Percentiles rank a stretch among this genome's conserved stretches.
Conservation (phyloP, 2,797 vertebrate species). For the Sebastes variabilis region DNA sequence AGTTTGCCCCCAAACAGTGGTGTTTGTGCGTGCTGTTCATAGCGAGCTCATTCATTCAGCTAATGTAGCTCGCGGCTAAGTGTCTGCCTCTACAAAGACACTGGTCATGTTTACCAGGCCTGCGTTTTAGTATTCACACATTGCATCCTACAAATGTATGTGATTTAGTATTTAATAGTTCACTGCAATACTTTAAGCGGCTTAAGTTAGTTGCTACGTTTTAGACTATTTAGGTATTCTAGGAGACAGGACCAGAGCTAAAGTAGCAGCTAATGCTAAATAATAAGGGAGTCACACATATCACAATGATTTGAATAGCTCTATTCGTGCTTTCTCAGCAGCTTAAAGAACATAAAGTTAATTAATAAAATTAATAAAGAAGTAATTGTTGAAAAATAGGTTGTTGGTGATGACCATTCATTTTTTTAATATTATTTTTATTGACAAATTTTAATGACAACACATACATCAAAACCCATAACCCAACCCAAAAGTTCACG, state of each 20-base stretch:
- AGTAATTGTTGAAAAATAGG: not conserved
- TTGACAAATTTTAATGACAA: no score
- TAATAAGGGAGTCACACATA: not conserved
- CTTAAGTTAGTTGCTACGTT: no score
- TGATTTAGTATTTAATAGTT: accelerated
- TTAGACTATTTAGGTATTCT: not conserved
- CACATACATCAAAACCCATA: no score
- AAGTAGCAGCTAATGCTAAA: not conserved
- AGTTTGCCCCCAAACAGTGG: accelerated
- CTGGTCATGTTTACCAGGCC: accelerated
- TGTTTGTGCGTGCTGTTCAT: not conserved
- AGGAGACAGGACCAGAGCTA: accelerated
- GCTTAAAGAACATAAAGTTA: not conserved
- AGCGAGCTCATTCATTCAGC: slow-evolving; percentile 30
- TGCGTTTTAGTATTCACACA: accelerated
- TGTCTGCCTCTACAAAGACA: not conserved
- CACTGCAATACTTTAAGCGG: accelerated
- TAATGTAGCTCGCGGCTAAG: slow-evolving; percentile 15
- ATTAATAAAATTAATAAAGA: no score
- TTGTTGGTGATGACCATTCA: no score
- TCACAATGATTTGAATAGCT: no score
- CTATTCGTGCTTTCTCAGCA: accelerated
- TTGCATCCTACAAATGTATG: accelerated
- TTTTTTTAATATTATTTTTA: no score
- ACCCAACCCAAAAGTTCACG: no score